Evolutionary conservation across 2,797 vertebrate species (phyloP), one percentile per base, ranked within the genome.

Genomic region (Echiichthys vipera): DNA sequence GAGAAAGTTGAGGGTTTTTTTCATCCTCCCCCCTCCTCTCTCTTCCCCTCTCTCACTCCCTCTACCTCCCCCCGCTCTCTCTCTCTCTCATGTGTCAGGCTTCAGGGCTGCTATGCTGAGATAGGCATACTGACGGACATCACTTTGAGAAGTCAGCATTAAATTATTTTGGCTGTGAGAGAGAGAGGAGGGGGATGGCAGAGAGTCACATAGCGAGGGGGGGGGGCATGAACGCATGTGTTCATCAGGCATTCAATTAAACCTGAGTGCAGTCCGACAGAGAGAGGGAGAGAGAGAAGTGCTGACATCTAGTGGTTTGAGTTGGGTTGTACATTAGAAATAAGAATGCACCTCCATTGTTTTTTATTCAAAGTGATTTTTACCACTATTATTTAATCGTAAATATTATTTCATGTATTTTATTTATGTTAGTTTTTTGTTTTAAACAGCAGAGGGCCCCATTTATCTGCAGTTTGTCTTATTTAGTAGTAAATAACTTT

Each of bases 111-210:
- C 87, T 79, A 8, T 88, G 88, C 86, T 88, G 81, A 92, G 83
- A 84, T 78, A 77, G 74, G 68, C 57, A 89, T 68, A 87, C 85
- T 72, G 59, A 65, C 54, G 17, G 54, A 45, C 66, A 29, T 80
- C 83, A 88, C 78, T 84, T 88, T 88, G 90, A 92, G 84, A 90
- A 78, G 86, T 93, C 90, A 92, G 90, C 90, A 86, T 88, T 92
- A 91, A 81, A 91, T 89, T 90, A 85, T 86, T 92, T 89, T 84
- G 87, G 87, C 71, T 79, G 81, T 34, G 62, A 49, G 74, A 50
- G 80, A 27, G 53, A 42, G 20, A n/a, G 36, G 14, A 20, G 40
- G 18, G 30, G 24, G 39, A n/a, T 5, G 55, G 5, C 10, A 34
- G 32, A 34, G 63, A 22, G 49, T 30, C 51, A 43, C 2, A 46